Evolutionary conservation across 2,797 vertebrate species (phyloP).

Genomic region (Macropodus opercularis): DNA sequence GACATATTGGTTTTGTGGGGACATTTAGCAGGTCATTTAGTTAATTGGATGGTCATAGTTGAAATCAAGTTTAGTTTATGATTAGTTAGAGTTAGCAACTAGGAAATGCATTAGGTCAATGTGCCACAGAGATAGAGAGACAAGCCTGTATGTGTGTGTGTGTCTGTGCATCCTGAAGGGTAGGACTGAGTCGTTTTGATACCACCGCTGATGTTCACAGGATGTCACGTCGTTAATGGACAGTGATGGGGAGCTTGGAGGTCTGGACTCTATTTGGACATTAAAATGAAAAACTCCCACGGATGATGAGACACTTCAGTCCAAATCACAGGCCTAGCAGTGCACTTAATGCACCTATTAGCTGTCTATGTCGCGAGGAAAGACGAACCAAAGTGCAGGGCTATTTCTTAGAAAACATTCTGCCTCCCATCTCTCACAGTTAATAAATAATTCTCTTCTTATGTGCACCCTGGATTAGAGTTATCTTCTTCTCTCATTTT

Average conservation of each 20-base stretch:
- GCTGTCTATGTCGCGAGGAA: constrained; percentile 33
- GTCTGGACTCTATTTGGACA: constrained; percentile 66
- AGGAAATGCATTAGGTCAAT: background rate
- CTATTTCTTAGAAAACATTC: constrained; percentile 38
- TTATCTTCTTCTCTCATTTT: constrained; percentile 34
- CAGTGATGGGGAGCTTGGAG: constrained; percentile 62
- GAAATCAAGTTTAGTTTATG: background rate
- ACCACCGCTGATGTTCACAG: constrained; percentile 49
- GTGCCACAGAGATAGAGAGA: background rate
- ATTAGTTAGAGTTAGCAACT: background rate
- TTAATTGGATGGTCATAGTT: background rate
- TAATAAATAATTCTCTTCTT: constrained; percentile 31
- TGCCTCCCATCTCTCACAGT: constrained; percentile 21
- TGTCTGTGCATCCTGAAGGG: constrained; percentile 24
- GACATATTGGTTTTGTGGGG: no score
- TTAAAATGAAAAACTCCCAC: constrained; percentile 68
- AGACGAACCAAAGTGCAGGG: constrained; percentile 30
- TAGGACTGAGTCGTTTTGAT: constrained; percentile 66
- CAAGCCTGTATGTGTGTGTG: background rate
- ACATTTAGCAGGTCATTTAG: no score
- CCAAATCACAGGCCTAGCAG: constrained; percentile 66
- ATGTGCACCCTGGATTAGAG: constrained; percentile 14
- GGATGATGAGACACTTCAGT: constrained; percentile 76
- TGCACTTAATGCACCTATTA: constrained; percentile 69
- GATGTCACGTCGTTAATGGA: constrained; percentile 69